Percentiles rank a stretch among this genome's conserved stretches.
phyloP scores from a whole-genome alignment of 2,113 vertebrate species.

The Edolisoma coerulescens region DNA sequence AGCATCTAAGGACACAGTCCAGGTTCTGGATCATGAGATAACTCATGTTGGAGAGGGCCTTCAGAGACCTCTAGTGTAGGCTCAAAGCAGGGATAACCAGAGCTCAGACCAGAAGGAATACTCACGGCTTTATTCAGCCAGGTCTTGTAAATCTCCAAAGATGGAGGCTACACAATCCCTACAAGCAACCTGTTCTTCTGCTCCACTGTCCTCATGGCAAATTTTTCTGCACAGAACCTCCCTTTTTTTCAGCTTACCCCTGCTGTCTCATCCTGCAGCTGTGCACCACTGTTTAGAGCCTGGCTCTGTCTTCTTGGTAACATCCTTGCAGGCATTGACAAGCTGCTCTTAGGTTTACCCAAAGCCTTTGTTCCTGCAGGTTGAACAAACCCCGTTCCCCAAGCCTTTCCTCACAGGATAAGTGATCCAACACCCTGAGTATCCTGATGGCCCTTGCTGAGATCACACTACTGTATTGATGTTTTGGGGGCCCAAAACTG shows the following conservation, averaged over 20 bases:
- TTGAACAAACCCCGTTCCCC: background rate
- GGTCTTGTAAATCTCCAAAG: background rate
- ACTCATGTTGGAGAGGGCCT: background rate
- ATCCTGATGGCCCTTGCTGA: background rate
- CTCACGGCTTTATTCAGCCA: background rate
- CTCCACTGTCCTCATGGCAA: background rate
- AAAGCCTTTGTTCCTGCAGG: background rate
- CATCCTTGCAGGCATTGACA: background rate
- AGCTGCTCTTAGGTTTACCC: background rate
- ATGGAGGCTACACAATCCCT: background rate
- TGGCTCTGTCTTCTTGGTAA: background rate
- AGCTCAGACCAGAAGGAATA: background rate
- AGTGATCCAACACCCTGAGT: background rate
- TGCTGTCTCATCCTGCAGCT: background rate
- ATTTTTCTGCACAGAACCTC: background rate
- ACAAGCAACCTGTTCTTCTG: background rate
- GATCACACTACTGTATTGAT: background rate
- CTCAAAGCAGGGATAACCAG: background rate
- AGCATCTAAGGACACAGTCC: background rate
- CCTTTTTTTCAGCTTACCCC: background rate
- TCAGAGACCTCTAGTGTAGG: background rate
- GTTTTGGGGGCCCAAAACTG: background rate
- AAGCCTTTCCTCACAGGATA: background rate
- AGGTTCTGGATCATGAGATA: background rate
- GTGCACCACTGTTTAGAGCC: background rate